Percentiles rank a stretch among this genome's conserved stretches.
phyloP scores from a whole-genome alignment of 2,888 invertebrate genomes.

The Chironomus riparius region DNA sequence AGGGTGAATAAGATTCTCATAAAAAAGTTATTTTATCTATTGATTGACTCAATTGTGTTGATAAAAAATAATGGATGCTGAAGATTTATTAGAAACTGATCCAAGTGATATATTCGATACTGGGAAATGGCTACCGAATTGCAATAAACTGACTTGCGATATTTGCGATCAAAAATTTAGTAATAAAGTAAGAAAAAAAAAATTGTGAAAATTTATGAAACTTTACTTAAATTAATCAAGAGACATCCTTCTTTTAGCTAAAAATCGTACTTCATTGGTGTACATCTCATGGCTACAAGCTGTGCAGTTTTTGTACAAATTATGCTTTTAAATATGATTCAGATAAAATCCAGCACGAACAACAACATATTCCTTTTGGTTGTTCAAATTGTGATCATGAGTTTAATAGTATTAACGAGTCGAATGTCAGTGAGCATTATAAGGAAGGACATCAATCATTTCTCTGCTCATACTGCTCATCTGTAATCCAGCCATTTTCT shows the following conservation, averaged over 20 bases:
- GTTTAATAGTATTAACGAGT: background rate
- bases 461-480: slow-evolving; percentile 16
- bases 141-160: background rate
- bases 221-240: background rate
- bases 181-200: slow-evolving; percentile 1
- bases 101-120: background rate
- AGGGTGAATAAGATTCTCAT: no score
- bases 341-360: background rate
- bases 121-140: background rate
- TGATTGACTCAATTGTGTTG: background rate
- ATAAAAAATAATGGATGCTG: background rate
- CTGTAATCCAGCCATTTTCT: background rate
- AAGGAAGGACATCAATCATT: background rate
- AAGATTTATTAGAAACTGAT: background rate
- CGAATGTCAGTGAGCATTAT: background rate
- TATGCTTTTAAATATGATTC: slow-evolving; percentile 10
- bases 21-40: no score
- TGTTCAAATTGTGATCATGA: slow-evolving; percentile 9
- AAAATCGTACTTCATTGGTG: slow-evolving; percentile 9
- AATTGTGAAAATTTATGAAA: background rate
- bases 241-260: background rate
- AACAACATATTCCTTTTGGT: background rate
- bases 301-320: slow-evolving; percentile 6
- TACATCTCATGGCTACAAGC: background rate
- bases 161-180: slow-evolving; percentile 18